Evolutionary conservation across 2,888 invertebrate species (phyloP).

Genomic region (Cryptophagus acutangulus): DNA sequence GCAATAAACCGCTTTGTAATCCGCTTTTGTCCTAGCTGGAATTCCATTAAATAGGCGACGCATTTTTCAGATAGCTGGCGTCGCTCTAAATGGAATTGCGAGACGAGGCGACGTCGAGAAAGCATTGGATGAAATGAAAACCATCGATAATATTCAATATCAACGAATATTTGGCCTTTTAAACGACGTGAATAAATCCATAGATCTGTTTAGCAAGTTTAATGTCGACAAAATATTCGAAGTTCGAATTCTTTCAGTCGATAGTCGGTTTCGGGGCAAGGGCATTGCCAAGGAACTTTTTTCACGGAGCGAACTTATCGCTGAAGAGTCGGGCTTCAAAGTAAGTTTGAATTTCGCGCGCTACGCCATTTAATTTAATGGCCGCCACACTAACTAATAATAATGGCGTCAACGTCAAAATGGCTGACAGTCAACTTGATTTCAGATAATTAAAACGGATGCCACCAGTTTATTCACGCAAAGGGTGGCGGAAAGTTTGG

Average conservation of each 20-base stretch:
- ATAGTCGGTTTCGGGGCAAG: slow-evolving; percentile 63
- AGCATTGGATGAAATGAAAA: slow-evolving; percentile 63
- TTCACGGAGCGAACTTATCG: slow-evolving; percentile 60
- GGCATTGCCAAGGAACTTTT: slow-evolving; percentile 72
- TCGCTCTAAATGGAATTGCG: slow-evolving; percentile 72
- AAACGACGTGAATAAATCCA: slow-evolving; percentile 63
- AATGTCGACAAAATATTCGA: slow-evolving; percentile 69
- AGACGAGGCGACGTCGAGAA: slow-evolving; percentile 67
- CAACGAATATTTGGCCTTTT: slow-evolving; percentile 74
- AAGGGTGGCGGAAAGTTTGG: slow-evolving; percentile 64
- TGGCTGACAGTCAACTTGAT: slow-evolving; percentile 29
- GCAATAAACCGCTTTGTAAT: no score
- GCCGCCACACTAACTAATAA: no score
- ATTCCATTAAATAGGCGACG: no score
- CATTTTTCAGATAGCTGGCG: slow-evolving; percentile 66
- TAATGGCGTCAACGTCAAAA: no score
- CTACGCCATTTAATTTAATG: not conserved
- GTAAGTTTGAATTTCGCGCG: slow-evolving; percentile 44
- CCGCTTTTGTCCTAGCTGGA: no score
- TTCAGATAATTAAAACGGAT: slow-evolving; percentile 72
- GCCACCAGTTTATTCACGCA: slow-evolving; percentile 78
- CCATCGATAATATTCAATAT: slow-evolving; percentile 64
- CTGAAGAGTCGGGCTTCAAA: slow-evolving; percentile 63
- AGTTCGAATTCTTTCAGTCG: slow-evolving; percentile 75
- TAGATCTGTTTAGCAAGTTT: slow-evolving; percentile 65